Conservation (phyloP, 2,113 vertebrate genomes). For the Thamnaconus septentrionalis region DNA sequence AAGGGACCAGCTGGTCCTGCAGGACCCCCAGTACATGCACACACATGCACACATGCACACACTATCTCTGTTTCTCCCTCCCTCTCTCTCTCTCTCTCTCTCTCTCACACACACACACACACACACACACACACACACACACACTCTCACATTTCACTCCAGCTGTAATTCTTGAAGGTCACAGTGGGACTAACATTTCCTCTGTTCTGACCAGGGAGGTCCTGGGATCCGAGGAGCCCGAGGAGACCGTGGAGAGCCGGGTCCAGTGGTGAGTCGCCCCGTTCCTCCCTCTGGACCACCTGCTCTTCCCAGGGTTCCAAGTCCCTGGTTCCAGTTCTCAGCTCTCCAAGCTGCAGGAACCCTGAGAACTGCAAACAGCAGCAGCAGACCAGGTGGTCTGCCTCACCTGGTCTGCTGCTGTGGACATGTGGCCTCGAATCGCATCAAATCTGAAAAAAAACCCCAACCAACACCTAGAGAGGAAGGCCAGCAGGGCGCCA, state of each 20-base stretch:
- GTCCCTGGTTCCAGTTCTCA: no score
- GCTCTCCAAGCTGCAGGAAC: no score
- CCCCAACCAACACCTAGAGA: no score
- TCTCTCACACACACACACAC: background rate
- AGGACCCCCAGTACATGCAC: constrained; percentile 82
- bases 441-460: no score
- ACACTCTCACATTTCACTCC: no score
- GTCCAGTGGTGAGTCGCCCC: constrained; percentile 80
- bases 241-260: constrained; percentile 87
- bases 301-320: constrained; percentile 86
- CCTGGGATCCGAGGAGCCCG: constrained; percentile 89
- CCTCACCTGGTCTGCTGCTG: no score
- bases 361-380: no score
- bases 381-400: no score
- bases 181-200: background rate
- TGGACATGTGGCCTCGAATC: no score
- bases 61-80: background rate
- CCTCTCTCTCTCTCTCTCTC: no score
- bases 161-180: background rate
- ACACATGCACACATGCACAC: background rate
- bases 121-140: background rate
- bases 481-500: no score
- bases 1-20: constrained; percentile 87
- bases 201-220: constrained; percentile 80
- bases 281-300: constrained; percentile 7